A percentile compares a stretch with the other conserved stretches of the same genome.
phyloP scores from a whole-genome alignment of 2,888 invertebrate genomes.

The Homarus gammarus region DNA sequence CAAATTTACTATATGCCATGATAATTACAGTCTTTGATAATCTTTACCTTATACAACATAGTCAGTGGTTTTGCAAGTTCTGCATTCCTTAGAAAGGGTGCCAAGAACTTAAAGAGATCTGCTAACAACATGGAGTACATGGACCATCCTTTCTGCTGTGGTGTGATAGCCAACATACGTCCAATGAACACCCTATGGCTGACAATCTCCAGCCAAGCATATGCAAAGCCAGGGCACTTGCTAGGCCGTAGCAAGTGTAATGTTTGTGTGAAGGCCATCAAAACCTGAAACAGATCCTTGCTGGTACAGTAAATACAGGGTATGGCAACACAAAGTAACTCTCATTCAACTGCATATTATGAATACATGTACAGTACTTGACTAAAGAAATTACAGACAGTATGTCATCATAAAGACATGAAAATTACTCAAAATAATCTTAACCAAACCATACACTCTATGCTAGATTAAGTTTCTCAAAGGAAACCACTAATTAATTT shows the following conservation, averaged over 20 bases:
- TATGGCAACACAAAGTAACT: too few species aligned
- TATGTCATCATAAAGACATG: too few species aligned
- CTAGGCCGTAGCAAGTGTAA: constrained; percentile 94
- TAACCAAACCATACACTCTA: too few species aligned
- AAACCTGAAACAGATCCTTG: constrained; percentile 82
- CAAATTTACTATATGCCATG: not conserved
- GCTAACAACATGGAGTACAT: constrained; percentile 97
- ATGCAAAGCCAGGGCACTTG: constrained; percentile 97
- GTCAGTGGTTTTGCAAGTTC: constrained; percentile 96
- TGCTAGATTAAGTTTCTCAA: too few species aligned
- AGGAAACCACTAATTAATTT: too few species aligned
- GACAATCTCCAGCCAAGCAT: constrained; percentile 98
- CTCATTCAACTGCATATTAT: too few species aligned
- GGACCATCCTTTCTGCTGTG: constrained; percentile 95
- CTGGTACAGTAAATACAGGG: not conserved
- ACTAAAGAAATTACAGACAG: too few species aligned
- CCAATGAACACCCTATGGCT: constrained; percentile 98
- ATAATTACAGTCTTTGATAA: not conserved
- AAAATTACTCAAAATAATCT: too few species aligned
- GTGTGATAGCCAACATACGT: constrained; percentile 92
- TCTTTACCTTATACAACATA: constrained; percentile 91
- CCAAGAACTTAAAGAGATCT: constrained; percentile 96
- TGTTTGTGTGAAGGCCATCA: constrained; percentile 97
- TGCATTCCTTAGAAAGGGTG: constrained; percentile 97
- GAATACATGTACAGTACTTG: too few species aligned